phyloP scores from a whole-genome alignment of 2,888 invertebrate genomes.

The Gnatocerus cornutus region DNA sequence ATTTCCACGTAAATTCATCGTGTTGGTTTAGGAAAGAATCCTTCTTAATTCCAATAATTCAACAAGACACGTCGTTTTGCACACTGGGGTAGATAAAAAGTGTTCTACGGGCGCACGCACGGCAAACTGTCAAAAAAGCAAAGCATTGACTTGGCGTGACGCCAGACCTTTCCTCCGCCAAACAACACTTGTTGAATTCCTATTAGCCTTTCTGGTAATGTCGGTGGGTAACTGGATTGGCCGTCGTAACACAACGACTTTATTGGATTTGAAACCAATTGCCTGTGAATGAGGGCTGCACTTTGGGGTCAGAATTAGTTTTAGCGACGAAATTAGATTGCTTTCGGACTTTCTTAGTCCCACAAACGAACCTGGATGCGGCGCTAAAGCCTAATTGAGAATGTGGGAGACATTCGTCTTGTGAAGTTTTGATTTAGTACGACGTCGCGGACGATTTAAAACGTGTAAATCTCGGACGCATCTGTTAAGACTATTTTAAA shows the following conservation, averaged over 20 bases:
- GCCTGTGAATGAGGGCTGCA: slow-evolving; percentile 64
- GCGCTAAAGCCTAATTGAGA: background rate
- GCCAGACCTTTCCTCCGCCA: slow-evolving; percentile 37
- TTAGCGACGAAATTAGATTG: slow-evolving; percentile 55
- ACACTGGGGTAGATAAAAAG: no score
- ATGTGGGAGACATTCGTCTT: background rate
- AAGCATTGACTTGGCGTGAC: slow-evolving; percentile 4
- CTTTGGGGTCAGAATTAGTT: slow-evolving; percentile 64
- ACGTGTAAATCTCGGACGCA: slow-evolving; percentile 32
- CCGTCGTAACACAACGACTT: slow-evolving; percentile 52
- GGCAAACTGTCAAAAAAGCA: background rate
- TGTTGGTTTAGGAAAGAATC: slow-evolving; percentile 53
- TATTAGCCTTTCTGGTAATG: slow-evolving; percentile 53
- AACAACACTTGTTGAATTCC: slow-evolving; percentile 59
- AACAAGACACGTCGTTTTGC: background rate
- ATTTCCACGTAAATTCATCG: slow-evolving; percentile 54
- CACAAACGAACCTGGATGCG: background rate
- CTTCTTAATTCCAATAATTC: background rate
- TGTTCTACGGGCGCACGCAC: slow-evolving; percentile 1
- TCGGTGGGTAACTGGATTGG: slow-evolving; percentile 48
- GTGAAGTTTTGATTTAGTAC: slow-evolving; percentile 28
- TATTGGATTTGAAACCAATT: slow-evolving; percentile 66
- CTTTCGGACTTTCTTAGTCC: slow-evolving; percentile 38
- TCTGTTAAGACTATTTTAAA: slow-evolving; percentile 45
- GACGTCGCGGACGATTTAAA: slow-evolving; percentile 37